These are phyloP conservation scores for Recurvirostra avosetta DNA, from an alignment of 2,113 vertebrate species.

Conservation along the genomic window DNA sequence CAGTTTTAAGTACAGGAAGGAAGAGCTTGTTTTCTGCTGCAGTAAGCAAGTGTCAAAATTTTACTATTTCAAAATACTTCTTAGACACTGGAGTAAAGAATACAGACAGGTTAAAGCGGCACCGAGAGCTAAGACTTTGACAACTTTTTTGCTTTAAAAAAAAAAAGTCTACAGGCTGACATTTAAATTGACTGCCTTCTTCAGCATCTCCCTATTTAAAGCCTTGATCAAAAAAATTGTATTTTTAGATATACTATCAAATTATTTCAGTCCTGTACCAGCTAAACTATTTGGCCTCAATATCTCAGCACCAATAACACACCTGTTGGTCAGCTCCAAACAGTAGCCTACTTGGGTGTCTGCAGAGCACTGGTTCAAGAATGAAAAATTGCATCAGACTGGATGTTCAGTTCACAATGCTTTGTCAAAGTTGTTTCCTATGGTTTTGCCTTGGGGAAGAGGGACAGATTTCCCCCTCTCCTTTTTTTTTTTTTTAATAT, in stretches of 20 bases:
- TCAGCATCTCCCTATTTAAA: not conserved
- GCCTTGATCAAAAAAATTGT: not conserved
- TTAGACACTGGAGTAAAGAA: not conserved
- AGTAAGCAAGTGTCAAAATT: not conserved
- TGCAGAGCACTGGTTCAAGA: not conserved
- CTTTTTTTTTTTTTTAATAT: not conserved
- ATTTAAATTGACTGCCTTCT: not conserved
- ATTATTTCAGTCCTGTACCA: not conserved
- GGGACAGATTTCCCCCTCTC: not conserved
- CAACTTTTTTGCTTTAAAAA: not conserved
- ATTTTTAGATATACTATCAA: not conserved
- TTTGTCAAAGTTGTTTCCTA: not conserved
- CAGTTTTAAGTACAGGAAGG: not conserved
- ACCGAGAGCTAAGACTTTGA: not conserved
- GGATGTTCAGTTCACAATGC: not conserved
- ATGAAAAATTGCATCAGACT: not conserved
- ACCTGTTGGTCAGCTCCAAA: not conserved
- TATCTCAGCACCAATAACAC: not conserved
- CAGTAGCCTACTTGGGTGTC: not conserved
- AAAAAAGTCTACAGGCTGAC: not conserved
- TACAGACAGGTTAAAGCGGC: not conserved
- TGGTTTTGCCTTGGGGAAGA: not conserved
- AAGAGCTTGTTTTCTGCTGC: not conserved
- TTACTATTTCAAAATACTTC: conserved; percentile 2
- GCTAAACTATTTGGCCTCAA: not conserved